Conservation (phyloP, 2,888 invertebrate genomes). For the Pelosia muscerda region DNA sequence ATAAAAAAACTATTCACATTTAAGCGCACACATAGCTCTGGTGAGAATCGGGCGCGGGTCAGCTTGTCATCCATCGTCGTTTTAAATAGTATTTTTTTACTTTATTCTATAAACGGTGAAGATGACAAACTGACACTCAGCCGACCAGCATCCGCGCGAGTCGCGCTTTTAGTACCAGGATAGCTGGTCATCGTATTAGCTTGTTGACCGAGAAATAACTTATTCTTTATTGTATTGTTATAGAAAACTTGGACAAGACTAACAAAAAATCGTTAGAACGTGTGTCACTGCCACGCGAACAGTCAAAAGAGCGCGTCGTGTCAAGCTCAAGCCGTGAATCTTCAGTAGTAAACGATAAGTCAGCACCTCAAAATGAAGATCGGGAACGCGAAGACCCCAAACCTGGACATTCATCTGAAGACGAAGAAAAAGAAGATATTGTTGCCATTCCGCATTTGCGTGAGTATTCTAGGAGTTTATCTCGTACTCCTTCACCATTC, state of each 20-base stretch:
- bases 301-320: conserved; percentile 71
- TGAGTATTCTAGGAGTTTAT: conserved; percentile 91
- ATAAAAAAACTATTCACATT: no score
- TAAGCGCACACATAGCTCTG: no score
- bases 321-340: conserved; percentile 85
- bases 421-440: conserved; percentile 79
- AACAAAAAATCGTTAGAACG: conserved; percentile 76
- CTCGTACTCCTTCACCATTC: conserved; percentile 95
- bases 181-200: neutral
- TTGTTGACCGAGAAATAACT: neutral
- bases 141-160: no score
- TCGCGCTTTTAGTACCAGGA: no score
- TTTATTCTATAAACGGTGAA: no score
- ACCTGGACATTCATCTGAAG: conserved; percentile 74
- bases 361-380: conserved; percentile 64
- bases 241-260: conserved; percentile 76
- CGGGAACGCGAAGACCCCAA: conserved; percentile 56
- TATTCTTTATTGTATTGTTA: conserved; percentile 22
- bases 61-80: no score
- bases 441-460: conserved; percentile 72
- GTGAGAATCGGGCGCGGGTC: no score
- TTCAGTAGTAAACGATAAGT: conserved; percentile 76
- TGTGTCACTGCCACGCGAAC: conserved; percentile 66
- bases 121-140: no score
- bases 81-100: no score